These are phyloP conservation scores for Ciconia maguari DNA, from an alignment of 2,113 vertebrate genomes.

Conservation along the genomic window DNA sequence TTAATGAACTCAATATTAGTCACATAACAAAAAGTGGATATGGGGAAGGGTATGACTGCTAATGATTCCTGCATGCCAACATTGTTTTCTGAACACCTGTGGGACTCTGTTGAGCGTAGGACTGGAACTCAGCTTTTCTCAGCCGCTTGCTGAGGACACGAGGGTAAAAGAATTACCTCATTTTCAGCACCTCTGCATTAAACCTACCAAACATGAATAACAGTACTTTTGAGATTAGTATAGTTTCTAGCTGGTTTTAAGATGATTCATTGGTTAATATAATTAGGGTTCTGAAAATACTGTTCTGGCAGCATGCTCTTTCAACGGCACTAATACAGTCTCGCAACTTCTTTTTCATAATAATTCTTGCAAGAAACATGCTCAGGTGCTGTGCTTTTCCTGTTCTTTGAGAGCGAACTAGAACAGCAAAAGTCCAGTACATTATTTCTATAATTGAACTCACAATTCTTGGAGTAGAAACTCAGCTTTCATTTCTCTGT, in stretches of 20 bases:
- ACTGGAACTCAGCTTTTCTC: background rate
- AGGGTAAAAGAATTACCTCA: background rate
- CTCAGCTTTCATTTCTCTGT: background rate
- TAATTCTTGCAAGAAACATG: background rate
- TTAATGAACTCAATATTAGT: background rate
- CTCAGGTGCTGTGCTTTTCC: background rate
- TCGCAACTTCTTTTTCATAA: background rate
- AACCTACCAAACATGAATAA: background rate
- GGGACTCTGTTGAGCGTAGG: background rate
- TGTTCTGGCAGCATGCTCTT: background rate
- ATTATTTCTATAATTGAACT: background rate
- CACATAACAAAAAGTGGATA: background rate
- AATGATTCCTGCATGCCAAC: background rate
- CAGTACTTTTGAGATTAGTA: background rate
- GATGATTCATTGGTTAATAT: background rate
- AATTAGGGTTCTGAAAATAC: background rate
- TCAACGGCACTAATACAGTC: background rate
- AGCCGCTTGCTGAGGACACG: background rate
- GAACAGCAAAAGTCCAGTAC: accelerated
- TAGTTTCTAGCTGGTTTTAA: background rate
- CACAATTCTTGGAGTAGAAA: background rate
- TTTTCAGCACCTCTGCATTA: background rate
- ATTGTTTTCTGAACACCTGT: background rate
- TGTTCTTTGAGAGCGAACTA: background rate
- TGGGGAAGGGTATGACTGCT: background rate